Percentiles rank a stretch among this genome's conserved stretches.
Conservation (phyloP, 2,113 vertebrate genomes). For the Odontophorus gujanensis region DNA sequence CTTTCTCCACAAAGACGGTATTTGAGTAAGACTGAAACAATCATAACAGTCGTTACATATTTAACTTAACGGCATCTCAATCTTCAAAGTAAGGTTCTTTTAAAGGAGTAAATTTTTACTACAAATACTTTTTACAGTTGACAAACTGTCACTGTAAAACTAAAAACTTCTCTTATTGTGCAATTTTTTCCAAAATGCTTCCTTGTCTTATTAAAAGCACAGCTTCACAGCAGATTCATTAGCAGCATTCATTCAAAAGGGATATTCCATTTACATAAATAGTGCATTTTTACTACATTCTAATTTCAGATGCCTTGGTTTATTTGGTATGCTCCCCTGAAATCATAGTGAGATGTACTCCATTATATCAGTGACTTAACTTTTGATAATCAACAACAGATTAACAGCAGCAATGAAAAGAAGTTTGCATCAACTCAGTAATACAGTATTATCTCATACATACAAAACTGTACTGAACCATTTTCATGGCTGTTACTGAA, state of each 20-base stretch:
- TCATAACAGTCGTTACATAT: neutral
- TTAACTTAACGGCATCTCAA: neutral
- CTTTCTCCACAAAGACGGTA: neutral
- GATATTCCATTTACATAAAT: neutral
- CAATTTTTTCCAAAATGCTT: neutral
- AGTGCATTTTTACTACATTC: neutral
- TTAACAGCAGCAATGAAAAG: neutral
- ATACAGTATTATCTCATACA: neutral
- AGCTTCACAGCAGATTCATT: neutral
- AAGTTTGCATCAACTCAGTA: neutral
- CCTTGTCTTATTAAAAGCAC: neutral
- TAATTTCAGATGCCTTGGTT: neutral
- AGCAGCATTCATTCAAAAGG: neutral
- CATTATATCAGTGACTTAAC: neutral
- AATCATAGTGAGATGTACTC: neutral
- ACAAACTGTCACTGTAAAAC: neutral
- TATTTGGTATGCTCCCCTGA: neutral
- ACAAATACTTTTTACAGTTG: neutral
- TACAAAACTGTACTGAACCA: neutral
- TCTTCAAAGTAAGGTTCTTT: neutral
- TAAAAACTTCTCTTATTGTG: neutral
- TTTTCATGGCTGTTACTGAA: neutral
- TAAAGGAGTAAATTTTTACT: neutral
- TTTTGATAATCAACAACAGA: constrained; percentile 18
- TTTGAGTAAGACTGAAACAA: neutral